Base-by-base conservation (phyloP, 1,140 invertebrate genomes). In the Hesperophylax magnus region DNA sequence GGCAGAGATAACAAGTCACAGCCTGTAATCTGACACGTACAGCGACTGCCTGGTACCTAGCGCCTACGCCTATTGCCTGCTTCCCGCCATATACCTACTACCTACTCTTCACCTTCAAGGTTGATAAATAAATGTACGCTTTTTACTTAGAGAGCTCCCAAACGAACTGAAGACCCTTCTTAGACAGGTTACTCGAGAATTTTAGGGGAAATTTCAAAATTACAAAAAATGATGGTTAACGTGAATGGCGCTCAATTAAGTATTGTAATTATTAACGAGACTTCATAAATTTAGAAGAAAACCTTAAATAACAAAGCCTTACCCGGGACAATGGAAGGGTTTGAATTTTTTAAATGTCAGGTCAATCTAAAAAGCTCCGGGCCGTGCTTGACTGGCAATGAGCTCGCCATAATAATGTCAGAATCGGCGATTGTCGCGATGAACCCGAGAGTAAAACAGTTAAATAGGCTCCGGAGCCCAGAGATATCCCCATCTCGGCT, bases 11-110 rank as follows among this genome's bases (percentile, higher is more conserved):
- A 76, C 54, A 76, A 76, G 54, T 76, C 72, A 76, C 72, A 34
- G 53, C n/a, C 27, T 39, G 54, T 76, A 76, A 76, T 76, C 72
- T 58, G 72, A 60, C 72, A 76, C 72, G 72, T 76, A 76, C 72
- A 72, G 69, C 20, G 24, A 15, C 17, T 17, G 65, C 65, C 31
- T 61, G 15, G 58, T 61, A 4, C 58, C 39, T 24, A 20, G 18
- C 0, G 63, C 17, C 24, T 47, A 14, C 9, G 9, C 11, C 39
- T 47, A 14, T 8, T 47, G 9, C 39, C 39, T 47, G 1, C 8
- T 6, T 0, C 34, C 7, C 7, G 1, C 39, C 27, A 2, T 27
- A 27, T 2, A 5, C n/a, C n/a, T n/a, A n/a, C n/a, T 14, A 14
- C 39, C 39, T 47, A 47, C 11, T 47, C 39, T 47, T 47, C 14